Percentiles rank a stretch among this genome's conserved stretches.
These are phyloP conservation scores for Trichopria drosophilae DNA, from an alignment of 2,888 invertebrate species.

Conservation along the genomic window DNA sequence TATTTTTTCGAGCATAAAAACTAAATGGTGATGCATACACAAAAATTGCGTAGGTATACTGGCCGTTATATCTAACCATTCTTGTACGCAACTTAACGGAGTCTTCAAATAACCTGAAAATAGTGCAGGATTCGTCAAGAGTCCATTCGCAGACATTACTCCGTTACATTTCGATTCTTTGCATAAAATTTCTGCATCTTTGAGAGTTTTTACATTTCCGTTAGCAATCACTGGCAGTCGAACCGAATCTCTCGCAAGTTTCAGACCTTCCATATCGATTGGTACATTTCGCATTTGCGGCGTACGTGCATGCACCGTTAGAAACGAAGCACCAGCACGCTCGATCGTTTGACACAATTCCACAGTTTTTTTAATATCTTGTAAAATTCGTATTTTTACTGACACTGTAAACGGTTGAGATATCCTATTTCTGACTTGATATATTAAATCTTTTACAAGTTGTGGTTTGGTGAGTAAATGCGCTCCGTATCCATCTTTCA, in stretches of 20 bases:
- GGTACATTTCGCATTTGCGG: constrained; percentile 77
- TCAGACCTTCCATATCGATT: constrained; percentile 72
- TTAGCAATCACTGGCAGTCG: constrained; percentile 87
- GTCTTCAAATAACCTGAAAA: constrained; percentile 75
- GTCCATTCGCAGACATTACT: constrained; percentile 90
- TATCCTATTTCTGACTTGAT: constrained; percentile 73
- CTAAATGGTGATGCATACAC: constrained; percentile 93
- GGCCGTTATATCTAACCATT: constrained; percentile 77
- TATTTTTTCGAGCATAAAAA: constrained; percentile 89
- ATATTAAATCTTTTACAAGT: constrained; percentile 77
- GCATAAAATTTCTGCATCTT: constrained; percentile 72
- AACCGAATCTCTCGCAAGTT: constrained; percentile 71
- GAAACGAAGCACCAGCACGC: constrained; percentile 82
- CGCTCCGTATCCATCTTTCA: constrained; percentile 87
- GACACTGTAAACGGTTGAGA: constrained; percentile 81
- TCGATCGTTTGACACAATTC: constrained; percentile 80
- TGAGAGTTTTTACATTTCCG: constrained; percentile 79
- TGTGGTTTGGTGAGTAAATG: constrained; percentile 82
- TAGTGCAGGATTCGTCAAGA: constrained; percentile 88
- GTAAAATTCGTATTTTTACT: constrained; percentile 84
- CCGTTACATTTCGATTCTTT: constrained; percentile 73
- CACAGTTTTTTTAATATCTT: constrained; percentile 72
- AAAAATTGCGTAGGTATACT: constrained; percentile 66
- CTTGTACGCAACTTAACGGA: constrained; percentile 74
- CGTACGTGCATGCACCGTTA: constrained; percentile 93